Percentiles rank a stretch among this genome's conserved stretches.
These are phyloP conservation scores for Calliopsis andreniformis DNA, from an alignment of 1,140 invertebrate genomes.

Conservation along the genomic window DNA sequence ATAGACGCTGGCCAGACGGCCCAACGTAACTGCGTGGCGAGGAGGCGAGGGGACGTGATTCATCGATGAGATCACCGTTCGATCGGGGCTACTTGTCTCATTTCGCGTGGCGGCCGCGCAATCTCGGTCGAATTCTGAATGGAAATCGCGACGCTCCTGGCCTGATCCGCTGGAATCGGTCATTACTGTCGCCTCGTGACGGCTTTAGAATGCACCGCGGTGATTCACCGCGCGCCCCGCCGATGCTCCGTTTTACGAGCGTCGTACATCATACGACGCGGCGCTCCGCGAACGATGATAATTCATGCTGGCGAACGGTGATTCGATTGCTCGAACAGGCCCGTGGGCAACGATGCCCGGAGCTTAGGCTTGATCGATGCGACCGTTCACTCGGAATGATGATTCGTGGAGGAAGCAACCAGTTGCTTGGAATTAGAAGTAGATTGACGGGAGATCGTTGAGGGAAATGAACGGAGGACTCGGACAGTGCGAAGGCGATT, in stretches of 20 bases:
- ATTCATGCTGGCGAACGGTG: slow-evolving; percentile 9
- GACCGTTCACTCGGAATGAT: background rate
- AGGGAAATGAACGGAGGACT: no score
- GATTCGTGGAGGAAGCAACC: background rate
- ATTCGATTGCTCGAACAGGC: slow-evolving; percentile 4
- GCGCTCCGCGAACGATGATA: slow-evolving; percentile 4
- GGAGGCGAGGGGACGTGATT: background rate
- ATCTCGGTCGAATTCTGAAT: slow-evolving; percentile 12
- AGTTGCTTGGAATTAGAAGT: background rate
- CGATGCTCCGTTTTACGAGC: slow-evolving; percentile 28
- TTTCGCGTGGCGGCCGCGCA: background rate
- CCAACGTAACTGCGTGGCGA: background rate
- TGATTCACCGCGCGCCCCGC: slow-evolving; percentile 22
- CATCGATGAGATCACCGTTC: slow-evolving; percentile 25
- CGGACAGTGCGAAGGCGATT: no score
- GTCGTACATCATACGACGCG: slow-evolving; percentile 24
- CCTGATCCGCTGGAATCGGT: slow-evolving; percentile 15
- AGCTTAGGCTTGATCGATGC: background rate
- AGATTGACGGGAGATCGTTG: no score
- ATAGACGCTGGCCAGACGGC: slow-evolving; percentile 39
- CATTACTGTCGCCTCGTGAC: slow-evolving; percentile 27
- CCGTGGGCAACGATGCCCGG: background rate
- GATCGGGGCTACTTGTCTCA: background rate
- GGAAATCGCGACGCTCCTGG: slow-evolving; percentile 3
- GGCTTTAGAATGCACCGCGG: slow-evolving; percentile 26